Evolutionary conservation across 2,888 invertebrate genomes (phyloP), one percentile per base, ranked within the genome.

Genomic region (Rhogogaster chlorosoma): DNA sequence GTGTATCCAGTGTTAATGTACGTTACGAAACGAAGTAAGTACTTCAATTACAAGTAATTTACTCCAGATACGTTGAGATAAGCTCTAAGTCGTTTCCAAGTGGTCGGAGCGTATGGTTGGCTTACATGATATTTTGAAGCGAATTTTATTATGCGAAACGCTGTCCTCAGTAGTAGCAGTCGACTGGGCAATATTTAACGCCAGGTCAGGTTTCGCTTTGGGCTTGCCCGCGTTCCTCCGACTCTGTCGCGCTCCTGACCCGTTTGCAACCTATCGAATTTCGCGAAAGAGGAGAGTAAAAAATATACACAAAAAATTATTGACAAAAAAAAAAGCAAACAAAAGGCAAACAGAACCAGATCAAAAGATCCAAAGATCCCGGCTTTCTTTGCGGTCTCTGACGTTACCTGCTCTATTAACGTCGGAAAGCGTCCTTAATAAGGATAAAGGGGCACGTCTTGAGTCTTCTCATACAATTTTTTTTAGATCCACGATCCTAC

Each of bases 151-250:
- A 38, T 61, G 61, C 80, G 38, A 80, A 61, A 61, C 22, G 36
- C 22, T 80, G 36, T 80, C 49, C 77, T 36, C 61, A 22, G 61
- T 61, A 15, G 61, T 38, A 26, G 80, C 80, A 80, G 15, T 80
- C 61, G 80, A 61, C 80, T 80, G 57, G 61, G 80, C 80, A 80
- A 80, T 80, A 80, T 80, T 80, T 80, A 26, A 80, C 80, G 22
- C 80, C 80, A 61, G 80, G 61, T 80, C 61, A 38, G 67, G 49
- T 83, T 83, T 83, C 83, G 83, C 83, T 67, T 70, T 49, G 49
- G 70, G 70, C 32, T 83, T 67, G 36, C 29, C 83, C 83, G 67
- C 64, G 67, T 83, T 29, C 42, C 45, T 29, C 29, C 83, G 45
- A 83, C 83, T 83, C 67, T 70, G 64, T 49, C 45, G 67, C 67